Conservation (phyloP, 2,113 vertebrate species). For the Trematomus loennbergii region DNA sequence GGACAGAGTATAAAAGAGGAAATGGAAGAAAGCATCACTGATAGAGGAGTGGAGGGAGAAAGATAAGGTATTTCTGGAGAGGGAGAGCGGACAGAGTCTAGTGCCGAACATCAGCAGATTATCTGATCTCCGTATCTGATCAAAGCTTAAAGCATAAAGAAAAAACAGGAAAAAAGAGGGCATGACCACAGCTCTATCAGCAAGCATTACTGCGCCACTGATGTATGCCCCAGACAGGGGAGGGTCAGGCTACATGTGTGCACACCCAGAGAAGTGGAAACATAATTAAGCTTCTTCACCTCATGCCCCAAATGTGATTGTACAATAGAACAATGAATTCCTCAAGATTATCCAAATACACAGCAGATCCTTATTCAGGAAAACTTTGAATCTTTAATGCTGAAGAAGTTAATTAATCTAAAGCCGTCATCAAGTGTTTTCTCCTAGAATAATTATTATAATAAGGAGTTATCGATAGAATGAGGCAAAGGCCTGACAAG, state of each 20-base stretch:
- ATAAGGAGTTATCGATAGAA: not conserved
- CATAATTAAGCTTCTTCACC: slow-evolving; percentile 31
- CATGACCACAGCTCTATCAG: not conserved
- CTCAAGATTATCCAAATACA: slow-evolving; percentile 1
- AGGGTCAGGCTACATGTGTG: not conserved
- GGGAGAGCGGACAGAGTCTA: slow-evolving; percentile 26
- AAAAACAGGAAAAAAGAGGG: not conserved
- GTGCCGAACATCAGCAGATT: slow-evolving; percentile 50
- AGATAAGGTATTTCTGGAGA: slow-evolving; percentile 56
- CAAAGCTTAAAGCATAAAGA: slow-evolving; percentile 15
- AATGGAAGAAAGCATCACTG: slow-evolving; percentile 50
- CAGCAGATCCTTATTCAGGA: not conserved
- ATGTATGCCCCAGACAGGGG: not conserved
- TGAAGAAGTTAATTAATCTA: slow-evolving; percentile 1
- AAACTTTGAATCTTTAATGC: not conserved
- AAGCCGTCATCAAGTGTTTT: not conserved
- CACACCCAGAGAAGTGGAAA: slow-evolving; percentile 13
- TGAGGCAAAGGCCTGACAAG: not conserved
- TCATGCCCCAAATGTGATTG: not conserved
- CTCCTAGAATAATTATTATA: not conserved
- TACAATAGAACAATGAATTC: slow-evolving; percentile 29
- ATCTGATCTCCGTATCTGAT: slow-evolving; percentile 60
- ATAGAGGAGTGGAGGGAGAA: slow-evolving; percentile 26
- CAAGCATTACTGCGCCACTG: not conserved
- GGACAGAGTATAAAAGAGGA: slow-evolving; percentile 50